Evolutionary conservation across 2,113 vertebrate genomes (phyloP).

Genomic region (Ctenodactylus gundi): DNA sequence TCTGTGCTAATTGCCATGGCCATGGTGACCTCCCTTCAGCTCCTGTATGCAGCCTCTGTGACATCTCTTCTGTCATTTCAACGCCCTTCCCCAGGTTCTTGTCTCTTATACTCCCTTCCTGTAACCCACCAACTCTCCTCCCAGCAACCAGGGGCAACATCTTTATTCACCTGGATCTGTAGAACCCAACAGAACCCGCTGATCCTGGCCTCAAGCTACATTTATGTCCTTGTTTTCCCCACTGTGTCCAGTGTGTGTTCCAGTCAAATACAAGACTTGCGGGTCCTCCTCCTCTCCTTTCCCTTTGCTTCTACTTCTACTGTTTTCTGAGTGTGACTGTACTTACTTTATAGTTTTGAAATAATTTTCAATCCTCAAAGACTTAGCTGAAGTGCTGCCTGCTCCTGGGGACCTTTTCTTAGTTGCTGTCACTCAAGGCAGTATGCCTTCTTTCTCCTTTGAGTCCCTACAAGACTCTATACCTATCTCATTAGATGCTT

Average conservation of each 20-base stretch:
- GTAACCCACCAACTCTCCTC: too few species aligned
- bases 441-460: background rate
- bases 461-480: background rate
- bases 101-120: background rate
- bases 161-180: too few species aligned
- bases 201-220: background rate
- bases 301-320: background rate
- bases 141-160: background rate
- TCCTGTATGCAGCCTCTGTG: background rate
- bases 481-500: background rate
- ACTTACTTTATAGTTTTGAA: background rate
- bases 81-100: too few species aligned
- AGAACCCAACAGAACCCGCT: too few species aligned
- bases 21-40: background rate
- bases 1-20: background rate
- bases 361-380: background rate
- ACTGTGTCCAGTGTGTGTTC: background rate
- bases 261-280: background rate
- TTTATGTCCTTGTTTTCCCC: background rate
- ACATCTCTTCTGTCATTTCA: background rate
- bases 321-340: background rate
- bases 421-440: background rate
- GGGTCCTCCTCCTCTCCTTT: background rate
- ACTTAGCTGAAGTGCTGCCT: background rate
- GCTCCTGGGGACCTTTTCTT: background rate